Base-by-base conservation (phyloP, 2,113 vertebrate genomes). In the Carassius auratus region DNA sequence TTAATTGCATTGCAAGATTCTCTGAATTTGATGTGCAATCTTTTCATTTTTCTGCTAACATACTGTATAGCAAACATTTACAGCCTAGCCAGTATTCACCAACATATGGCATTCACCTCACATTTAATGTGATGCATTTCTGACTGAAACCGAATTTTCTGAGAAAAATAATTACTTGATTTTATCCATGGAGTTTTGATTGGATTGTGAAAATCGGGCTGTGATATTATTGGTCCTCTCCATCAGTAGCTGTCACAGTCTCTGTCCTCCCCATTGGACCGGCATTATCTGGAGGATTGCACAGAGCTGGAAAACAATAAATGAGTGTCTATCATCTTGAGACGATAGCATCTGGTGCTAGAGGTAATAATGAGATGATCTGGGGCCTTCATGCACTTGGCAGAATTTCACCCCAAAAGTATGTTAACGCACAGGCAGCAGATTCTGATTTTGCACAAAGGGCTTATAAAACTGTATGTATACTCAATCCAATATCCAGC, bases 291-390 rank as follows among this genome's bases (percentile, higher is more conserved):
- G n/a, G 78, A 81, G 78, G 38, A 66, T 81, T 81, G 78, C 59
- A 66, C 78, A 66, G 78, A 23, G 4, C 14, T 81, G 38, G 61
- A 81, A 81, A 66, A 81, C 78, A 66, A 81, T 66, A 81, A 66
- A 81, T 19, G 78, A 66, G n/a, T 64, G 59, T 81, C 78, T 81
- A 42, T 66, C 78, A 81, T 48, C 38, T 12, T 66, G 61, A 81
- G 78, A 66, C 50, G 38, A 76, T 76, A 15, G 61, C 59, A 62
- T 81, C 59, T 81, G 78, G 38, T 81, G 61, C 42, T 81, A 42
- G 15, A 48, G 13, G 57, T 80, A 64, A 64, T 80, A 81, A 81
- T 81, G 78, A 50, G 75, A 76, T 55, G 59, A 81, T 81, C n/a
- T 30, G 59, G 61, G 61, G 75, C 50, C 23, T 23, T 50, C 42